Percentiles rank a stretch among this genome's conserved stretches.
Evolutionary conservation across 2,797 vertebrate genomes (phyloP).

Genomic region (Picus viridis): DNA sequence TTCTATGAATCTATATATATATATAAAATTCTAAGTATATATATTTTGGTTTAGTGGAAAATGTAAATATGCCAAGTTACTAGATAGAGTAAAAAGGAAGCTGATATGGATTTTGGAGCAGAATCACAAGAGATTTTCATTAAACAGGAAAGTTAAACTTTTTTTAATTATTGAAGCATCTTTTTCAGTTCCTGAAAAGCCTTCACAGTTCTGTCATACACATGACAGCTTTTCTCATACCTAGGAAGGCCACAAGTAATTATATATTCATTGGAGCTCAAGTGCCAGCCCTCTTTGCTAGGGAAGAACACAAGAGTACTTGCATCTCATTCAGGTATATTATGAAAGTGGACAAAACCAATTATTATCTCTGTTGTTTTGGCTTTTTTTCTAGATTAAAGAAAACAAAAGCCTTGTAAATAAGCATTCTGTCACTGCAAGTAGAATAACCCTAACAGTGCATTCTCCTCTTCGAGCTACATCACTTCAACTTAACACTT

Average conservation of each 20-base stretch:
- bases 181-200: not conserved
- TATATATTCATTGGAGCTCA: not conserved
- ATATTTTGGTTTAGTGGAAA: not conserved
- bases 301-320: not conserved
- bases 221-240: not conserved
- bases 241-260: not conserved
- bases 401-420: too few relatives aligned
- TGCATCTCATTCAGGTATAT: not conserved
- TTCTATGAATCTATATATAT: too few relatives aligned
- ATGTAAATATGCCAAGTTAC: not conserved
- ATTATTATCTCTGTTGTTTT: too few relatives aligned
- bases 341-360: not conserved
- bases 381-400: too few relatives aligned
- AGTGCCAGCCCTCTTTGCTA: not conserved
- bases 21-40: too few relatives aligned
- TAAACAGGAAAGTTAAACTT: not conserved
- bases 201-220: not conserved
- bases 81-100: not conserved
- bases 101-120: not conserved
- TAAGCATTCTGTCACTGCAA: too few relatives aligned
- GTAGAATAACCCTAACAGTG: not conserved
- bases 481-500: not conserved
- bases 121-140: not conserved
- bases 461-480: not conserved
- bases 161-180: not conserved